Evolutionary conservation across 2,888 invertebrate genomes (phyloP).

Genomic region (Caenorhabditis drosophilae): DNA sequence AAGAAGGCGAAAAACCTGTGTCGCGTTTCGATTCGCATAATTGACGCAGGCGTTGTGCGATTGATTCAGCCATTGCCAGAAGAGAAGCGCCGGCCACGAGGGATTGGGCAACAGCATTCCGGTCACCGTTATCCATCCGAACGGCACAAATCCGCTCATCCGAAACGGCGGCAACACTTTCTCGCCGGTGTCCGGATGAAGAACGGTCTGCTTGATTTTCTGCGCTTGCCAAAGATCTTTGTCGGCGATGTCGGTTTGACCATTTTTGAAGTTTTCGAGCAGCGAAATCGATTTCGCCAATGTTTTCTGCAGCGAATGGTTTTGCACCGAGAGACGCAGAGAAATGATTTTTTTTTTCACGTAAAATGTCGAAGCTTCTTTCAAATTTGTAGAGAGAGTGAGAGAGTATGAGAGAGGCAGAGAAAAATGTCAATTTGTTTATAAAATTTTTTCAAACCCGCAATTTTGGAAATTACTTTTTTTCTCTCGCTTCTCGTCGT

Average conservation of each 20-base stretch:
- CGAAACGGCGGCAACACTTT: slow-evolving; percentile 73
- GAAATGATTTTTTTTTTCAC: neutral
- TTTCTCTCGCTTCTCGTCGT: no score
- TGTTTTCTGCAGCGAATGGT: slow-evolving; percentile 60
- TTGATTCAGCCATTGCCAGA: slow-evolving; percentile 74
- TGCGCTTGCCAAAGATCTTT: slow-evolving; percentile 72
- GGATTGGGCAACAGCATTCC: slow-evolving; percentile 72
- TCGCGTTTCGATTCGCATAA: slow-evolving; percentile 73
- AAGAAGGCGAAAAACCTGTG: no score
- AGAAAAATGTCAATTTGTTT: neutral
- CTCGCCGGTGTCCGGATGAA: slow-evolving; percentile 70
- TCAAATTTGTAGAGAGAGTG: neutral
- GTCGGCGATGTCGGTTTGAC: neutral
- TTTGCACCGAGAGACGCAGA: neutral
- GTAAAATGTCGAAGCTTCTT: neutral
- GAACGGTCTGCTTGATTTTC: slow-evolving; percentile 69
- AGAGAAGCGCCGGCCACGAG: slow-evolving; percentile 70
- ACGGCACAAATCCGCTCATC: slow-evolving; percentile 73
- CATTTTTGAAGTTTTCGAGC: slow-evolving; percentile 62
- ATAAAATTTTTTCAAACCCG: neutral
- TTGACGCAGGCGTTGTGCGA: slow-evolving; percentile 74
- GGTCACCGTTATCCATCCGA: slow-evolving; percentile 72
- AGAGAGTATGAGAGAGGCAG: neutral
- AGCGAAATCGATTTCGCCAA: slow-evolving; percentile 69
- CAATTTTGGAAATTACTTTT: no score